These are phyloP conservation scores for Dryococelus australis DNA, from an alignment of 2,888 invertebrate species.

Conservation along the genomic window DNA sequence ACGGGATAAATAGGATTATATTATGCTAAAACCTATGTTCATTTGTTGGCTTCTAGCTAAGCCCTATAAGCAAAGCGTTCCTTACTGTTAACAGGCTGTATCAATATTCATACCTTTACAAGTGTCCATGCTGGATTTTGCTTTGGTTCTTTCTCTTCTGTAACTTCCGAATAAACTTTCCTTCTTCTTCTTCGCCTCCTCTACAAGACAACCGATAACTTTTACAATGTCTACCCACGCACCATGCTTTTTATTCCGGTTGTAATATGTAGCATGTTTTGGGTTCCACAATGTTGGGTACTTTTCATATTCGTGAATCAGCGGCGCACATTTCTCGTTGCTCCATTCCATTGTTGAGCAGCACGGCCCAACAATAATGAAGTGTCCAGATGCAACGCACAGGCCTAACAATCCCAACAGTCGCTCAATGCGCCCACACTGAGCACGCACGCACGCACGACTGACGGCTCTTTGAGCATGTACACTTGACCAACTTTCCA, in stretches of 20 bases:
- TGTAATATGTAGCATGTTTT: not conserved
- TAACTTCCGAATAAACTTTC: no score
- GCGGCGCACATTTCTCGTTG: not conserved
- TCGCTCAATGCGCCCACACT: not conserved
- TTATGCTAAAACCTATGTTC: no score
- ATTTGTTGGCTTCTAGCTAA: no score
- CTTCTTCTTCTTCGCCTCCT: not conserved
- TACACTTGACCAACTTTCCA: not conserved
- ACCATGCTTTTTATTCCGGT: not conserved
- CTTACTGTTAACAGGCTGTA: no score
- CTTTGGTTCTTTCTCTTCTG: no score
- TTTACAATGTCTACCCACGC: not conserved
- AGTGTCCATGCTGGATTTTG: no score
- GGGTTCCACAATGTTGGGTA: conserved; percentile 13
- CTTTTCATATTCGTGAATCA: no score
- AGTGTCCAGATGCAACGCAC: not conserved
- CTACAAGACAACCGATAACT: not conserved
- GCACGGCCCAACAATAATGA: not conserved
- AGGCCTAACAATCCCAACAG: not conserved
- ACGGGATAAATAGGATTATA: no score
- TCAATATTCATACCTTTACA: no score
- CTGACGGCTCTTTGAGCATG: not conserved
- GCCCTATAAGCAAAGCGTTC: no score
- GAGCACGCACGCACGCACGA: no score
- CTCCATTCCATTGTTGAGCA: not conserved